Percentiles rank a stretch among this genome's conserved stretches.
Evolutionary conservation across 2,888 invertebrate genomes (phyloP).

Genomic region (Melangyna quadrimaculata): DNA sequence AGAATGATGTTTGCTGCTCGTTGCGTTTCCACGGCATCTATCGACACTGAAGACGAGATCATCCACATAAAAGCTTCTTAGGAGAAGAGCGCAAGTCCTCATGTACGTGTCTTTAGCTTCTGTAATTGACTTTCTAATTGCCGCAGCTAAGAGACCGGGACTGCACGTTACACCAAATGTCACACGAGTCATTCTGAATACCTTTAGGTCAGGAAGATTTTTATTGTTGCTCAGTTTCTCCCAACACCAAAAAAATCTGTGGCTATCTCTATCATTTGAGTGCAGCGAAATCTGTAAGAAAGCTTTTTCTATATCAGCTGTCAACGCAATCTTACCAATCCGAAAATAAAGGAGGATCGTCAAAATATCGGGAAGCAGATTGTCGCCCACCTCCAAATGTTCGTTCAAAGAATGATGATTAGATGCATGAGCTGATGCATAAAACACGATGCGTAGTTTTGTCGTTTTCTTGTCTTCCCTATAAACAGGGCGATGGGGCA

Average conservation of each 20-base stretch:
- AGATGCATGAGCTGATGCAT: background rate
- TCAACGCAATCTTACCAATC: constrained; percentile 2
- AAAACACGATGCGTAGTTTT: too few species aligned
- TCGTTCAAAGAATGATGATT: constrained; percentile 26
- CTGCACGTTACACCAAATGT: too few species aligned
- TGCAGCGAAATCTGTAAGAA: constrained; percentile 19
- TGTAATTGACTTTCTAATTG: constrained; percentile 22
- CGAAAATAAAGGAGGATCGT: constrained; percentile 20
- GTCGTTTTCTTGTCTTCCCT: too few species aligned
- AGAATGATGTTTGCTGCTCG: too few species aligned
- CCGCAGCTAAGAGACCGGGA: too few species aligned
- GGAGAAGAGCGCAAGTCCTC: constrained; percentile 12
- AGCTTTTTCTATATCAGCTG: too few species aligned
- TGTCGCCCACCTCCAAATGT: constrained; percentile 13
- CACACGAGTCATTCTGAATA: too few species aligned
- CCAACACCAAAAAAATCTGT: constrained; percentile 29
- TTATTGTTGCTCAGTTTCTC: constrained; percentile 8
- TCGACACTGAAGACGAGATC: constrained; percentile 3
- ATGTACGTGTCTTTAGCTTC: constrained; percentile 29
- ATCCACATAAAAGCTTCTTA: background rate
- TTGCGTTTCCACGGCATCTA: too few species aligned
- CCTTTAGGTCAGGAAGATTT: background rate
- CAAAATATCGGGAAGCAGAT: constrained; percentile 29
- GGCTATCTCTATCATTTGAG: constrained; percentile 21
- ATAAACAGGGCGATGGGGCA: too few species aligned